Base-by-base conservation (phyloP, 1,140 invertebrate species). In the Drosophila bocki region DNA sequence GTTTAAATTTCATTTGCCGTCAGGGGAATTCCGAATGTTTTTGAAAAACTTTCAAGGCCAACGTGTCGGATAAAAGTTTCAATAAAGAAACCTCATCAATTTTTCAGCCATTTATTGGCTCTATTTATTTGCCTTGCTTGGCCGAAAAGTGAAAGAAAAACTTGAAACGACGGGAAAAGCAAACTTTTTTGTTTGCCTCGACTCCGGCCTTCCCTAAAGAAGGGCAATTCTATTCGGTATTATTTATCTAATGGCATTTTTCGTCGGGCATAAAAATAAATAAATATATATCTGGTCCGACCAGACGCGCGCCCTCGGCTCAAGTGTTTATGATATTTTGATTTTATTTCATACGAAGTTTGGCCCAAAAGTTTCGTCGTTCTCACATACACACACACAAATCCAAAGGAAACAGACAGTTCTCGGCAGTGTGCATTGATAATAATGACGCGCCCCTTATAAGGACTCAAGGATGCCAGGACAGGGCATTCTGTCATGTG, bases 321-420 rank as follows among this genome's bases (percentile, higher is more conserved):
- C 57, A 84, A 90, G 85, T 90, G 85, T 90, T 90, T 90, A 90
- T 90, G 85, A 85, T 90, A 80, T 91, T 90, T 90, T 90, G 85
- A 90, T 90, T 85, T 85, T 71, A 81, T 81, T 82, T 82, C 56
- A 80, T 70, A 41, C 33, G 61, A 76, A 76, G 53, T 76, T 76
- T 60, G 37, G 37, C n/a, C 33, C 42, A 1, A 61, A 81, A 81
- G 51, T 71, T 82, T 75, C 29, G 7, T 33, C 39, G 12, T 13
- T 7, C 47, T 12, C 42, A 26, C 29, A 11, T 12, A 32, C 42
- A 45, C 17, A 45, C 19, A 13, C 44, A 45, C 13, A 15, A 22
- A 22, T 22, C 26, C 15, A 19, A 5, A 5, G 11, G 11, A 37
- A 3, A 5, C 26, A 32, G n/a, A 12, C 29, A 51, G 48, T 29